Evolutionary conservation across 2,888 invertebrate genomes (phyloP).

Genomic region (Melanargia galathea): DNA sequence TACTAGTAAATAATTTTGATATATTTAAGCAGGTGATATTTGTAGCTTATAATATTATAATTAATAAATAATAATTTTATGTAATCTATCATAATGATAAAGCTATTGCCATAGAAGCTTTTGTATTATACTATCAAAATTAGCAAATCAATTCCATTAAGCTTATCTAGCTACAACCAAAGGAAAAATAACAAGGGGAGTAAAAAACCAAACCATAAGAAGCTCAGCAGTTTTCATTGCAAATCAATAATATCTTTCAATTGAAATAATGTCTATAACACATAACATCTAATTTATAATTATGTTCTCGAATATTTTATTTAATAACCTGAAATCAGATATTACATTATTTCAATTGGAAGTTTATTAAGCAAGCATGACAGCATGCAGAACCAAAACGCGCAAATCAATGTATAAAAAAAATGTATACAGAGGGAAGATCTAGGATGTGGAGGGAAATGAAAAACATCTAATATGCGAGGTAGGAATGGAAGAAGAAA

Average conservation of each 20-base stretch:
- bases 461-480: constrained; percentile 56
- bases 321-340: constrained; percentile 10
- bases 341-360: constrained; percentile 55
- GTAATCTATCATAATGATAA: constrained; percentile 38
- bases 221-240: constrained; percentile 36
- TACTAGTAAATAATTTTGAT: not conserved
- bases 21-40: constrained; percentile 17
- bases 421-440: constrained; percentile 64
- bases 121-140: constrained; percentile 42
- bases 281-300: not conserved
- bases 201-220: constrained; percentile 46
- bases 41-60: not conserved
- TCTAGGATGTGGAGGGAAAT: constrained; percentile 55
- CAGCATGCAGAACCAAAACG: constrained; percentile 55
- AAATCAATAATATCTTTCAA: constrained; percentile 37
- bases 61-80: not conserved
- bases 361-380: constrained; percentile 60
- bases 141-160: constrained; percentile 45
- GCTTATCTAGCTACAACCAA: constrained; percentile 46
- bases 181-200: constrained; percentile 37
- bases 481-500: constrained; percentile 62
- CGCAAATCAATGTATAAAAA: constrained; percentile 67
- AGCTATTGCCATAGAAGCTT: constrained; percentile 69
- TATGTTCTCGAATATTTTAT: not conserved
- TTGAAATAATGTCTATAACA: constrained; percentile 46